These are phyloP conservation scores for Triplophysa rosa DNA, from an alignment of 2,113 vertebrate species.

Conservation along the genomic window DNA sequence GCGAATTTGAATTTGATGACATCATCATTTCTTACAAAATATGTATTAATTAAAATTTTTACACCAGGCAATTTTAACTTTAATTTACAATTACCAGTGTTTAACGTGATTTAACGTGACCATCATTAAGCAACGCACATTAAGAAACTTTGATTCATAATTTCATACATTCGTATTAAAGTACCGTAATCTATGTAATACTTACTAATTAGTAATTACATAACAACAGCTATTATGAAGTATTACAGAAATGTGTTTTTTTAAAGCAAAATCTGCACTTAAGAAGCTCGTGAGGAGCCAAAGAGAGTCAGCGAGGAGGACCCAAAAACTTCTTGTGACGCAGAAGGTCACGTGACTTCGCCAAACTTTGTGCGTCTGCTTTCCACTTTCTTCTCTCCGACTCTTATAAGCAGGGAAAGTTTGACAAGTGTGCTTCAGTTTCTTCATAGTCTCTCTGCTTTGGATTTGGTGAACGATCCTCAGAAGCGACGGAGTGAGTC, in stretches of 20 bases:
- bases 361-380: conserved; percentile 43
- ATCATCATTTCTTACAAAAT: too few relatives aligned
- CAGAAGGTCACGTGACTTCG: conserved; percentile 70
- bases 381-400: conserved; percentile 37
- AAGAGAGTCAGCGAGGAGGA: conserved; percentile 23
- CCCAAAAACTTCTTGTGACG: conserved; percentile 61
- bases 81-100: too few relatives aligned
- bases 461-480: conserved; percentile 59
- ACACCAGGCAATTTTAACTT: too few relatives aligned
- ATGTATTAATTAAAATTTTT: too few relatives aligned
- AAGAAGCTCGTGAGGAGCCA: background rate
- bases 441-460: conserved; percentile 55
- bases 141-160: too few relatives aligned
- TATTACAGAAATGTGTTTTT: background rate
- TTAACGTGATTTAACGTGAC: too few relatives aligned
- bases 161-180: background rate
- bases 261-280: background rate
- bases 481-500: conserved; percentile 58
- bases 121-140: too few relatives aligned
- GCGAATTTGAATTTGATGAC: too few relatives aligned
- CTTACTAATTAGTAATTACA: too few relatives aligned
- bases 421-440: conserved; percentile 70
- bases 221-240: too few relatives aligned
- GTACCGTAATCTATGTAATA: too few relatives aligned
- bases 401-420: conserved; percentile 71